Conservation (phyloP, 2,797 vertebrate genomes). For the Siniperca obscura region DNA sequence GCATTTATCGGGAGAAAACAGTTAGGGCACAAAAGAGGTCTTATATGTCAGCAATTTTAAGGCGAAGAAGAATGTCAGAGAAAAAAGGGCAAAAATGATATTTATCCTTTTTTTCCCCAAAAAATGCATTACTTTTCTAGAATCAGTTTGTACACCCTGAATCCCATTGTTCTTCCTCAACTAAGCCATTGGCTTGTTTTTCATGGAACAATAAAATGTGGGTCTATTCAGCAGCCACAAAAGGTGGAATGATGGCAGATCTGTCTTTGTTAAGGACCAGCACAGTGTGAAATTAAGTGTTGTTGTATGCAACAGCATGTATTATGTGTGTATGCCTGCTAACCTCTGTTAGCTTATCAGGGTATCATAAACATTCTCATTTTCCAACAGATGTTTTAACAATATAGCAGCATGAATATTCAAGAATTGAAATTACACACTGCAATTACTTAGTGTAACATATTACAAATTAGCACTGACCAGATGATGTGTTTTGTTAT, state of each 20-base stretch:
- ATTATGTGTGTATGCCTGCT: conserved; percentile 61
- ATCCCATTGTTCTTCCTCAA: conserved; percentile 45
- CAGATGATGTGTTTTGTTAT: conserved; percentile 3
- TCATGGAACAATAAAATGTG: conserved; percentile 41
- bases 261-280: conserved; percentile 74
- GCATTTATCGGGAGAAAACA: conserved; percentile 57
- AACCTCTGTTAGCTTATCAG: conserved; percentile 70
- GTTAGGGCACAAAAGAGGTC: conserved; percentile 43
- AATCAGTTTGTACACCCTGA: conserved; percentile 36
- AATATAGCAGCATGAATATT: conserved; percentile 58
- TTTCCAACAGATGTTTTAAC: conserved; percentile 56
- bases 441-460: conserved; percentile 20
- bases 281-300: conserved; percentile 79
- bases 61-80: conserved; percentile 28
- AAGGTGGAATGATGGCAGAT: conserved; percentile 67
- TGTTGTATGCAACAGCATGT: conserved; percentile 63
- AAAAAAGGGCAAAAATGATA: conserved; percentile 6
- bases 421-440: conserved; percentile 34
- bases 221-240: conserved; percentile 68
- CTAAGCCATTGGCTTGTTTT: conserved; percentile 55
- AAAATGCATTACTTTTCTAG: conserved; percentile 56
- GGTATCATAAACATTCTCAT: conserved; percentile 48
- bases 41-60: conserved; percentile 42
- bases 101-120: not conserved
- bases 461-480: conserved; percentile 28